Conservation (phyloP, 2,888 invertebrate species). For the Pelosia muscerda region DNA sequence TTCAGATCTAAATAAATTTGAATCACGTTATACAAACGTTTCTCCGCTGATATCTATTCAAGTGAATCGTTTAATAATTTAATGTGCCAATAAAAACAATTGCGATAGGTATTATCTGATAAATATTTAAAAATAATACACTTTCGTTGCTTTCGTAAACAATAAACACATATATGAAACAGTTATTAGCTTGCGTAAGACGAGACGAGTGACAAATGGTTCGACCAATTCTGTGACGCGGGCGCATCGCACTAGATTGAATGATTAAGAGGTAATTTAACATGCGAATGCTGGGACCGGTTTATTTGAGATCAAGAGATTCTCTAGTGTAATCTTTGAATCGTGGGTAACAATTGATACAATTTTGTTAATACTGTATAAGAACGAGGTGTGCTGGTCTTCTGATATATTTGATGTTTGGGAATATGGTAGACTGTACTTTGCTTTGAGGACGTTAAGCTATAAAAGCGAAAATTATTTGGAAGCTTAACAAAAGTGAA, state of each 20-base stretch:
- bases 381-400: background rate
- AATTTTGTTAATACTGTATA: background rate
- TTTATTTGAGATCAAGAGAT: slow-evolving; percentile 24
- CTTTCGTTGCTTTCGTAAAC: background rate
- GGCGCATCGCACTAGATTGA: slow-evolving; percentile 43
- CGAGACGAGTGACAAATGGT: slow-evolving; percentile 34
- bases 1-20: too few species aligned
- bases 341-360: background rate
- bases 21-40: background rate
- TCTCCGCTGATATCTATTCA: background rate
- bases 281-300: slow-evolving; percentile 20
- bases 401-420: background rate
- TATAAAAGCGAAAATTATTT: too few species aligned
- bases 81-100: slow-evolving; percentile 2
- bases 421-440: background rate
- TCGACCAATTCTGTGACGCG: slow-evolving; percentile 9
- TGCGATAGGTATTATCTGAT: background rate
- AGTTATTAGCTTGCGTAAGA: slow-evolving; percentile 40
- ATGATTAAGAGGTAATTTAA: slow-evolving; percentile 46
- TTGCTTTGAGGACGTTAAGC: too few species aligned
- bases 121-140: background rate
- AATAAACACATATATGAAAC: background rate
- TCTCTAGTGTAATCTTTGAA: slow-evolving; percentile 16
- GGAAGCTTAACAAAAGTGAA: too few species aligned
- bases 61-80: background rate